phyloP scores from a whole-genome alignment of 2,888 invertebrate genomes.

The Caenorhabditis japonica region DNA sequence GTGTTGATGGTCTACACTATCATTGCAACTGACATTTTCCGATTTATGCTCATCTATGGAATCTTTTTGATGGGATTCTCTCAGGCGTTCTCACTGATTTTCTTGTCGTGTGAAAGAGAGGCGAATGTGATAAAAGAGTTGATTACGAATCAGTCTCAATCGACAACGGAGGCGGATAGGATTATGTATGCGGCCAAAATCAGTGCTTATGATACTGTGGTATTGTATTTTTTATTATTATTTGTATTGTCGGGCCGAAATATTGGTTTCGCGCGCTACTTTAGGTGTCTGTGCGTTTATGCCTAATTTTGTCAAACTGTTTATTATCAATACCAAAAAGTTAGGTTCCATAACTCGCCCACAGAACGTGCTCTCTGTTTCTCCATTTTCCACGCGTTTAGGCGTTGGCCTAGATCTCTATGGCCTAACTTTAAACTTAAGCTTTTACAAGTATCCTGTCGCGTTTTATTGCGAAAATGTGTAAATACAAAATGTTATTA shows the following conservation, averaged over 20 bases:
- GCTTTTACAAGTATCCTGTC: too few relatives aligned
- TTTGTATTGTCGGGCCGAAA: background rate
- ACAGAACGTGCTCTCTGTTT: too few relatives aligned
- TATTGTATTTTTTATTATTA: background rate
- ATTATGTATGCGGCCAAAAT: background rate
- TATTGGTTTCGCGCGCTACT: background rate
- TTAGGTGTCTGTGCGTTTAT: background rate
- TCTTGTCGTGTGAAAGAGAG: constrained; percentile 59
- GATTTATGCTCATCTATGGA: constrained; percentile 95
- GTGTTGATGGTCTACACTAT: constrained; percentile 99
- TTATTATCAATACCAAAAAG: too few relatives aligned
- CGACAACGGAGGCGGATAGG: background rate
- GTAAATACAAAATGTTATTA: too few relatives aligned
- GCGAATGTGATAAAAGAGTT: constrained; percentile 35
- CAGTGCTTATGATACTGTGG: constrained; percentile 15
- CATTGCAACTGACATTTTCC: constrained; percentile 93
- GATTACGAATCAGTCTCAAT: constrained; percentile 11
- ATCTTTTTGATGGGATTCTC: constrained; percentile 98
- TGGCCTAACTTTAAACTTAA: too few relatives aligned
- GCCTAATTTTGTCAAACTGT: too few relatives aligned
- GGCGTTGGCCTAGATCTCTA: too few relatives aligned
- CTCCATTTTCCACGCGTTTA: too few relatives aligned
- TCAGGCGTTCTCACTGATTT: constrained; percentile 82
- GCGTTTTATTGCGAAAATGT: too few relatives aligned
- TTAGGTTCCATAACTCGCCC: too few relatives aligned